Evolutionary conservation across 2,888 invertebrate species (phyloP), one percentile per base, ranked within the genome.

Genomic region (Eilema depressum): DNA sequence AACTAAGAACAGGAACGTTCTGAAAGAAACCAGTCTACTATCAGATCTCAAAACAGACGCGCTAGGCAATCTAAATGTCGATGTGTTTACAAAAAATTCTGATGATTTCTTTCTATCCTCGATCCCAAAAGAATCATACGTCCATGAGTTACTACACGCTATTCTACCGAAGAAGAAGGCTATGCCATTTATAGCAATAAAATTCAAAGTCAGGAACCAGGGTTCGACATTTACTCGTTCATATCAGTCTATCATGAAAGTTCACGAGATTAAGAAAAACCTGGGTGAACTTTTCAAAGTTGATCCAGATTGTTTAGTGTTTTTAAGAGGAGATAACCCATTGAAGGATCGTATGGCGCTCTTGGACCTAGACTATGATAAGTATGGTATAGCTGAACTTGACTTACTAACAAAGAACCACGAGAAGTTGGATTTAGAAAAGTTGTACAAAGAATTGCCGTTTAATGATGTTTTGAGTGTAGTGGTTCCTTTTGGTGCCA

Each of bases 241-340:
- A 0, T 96, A 96, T 77, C 93, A 95, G 69, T 92, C 93, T 0
- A 91, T 92, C 28, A 94, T 96, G 86, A 96, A 94, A 73, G 89
- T 97, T 64, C 93, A 91, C 68, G 96, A 96, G 82, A 93, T 97
- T 60, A 97, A 96, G 86, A 95, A 95, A 79, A 96, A 96, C 80
- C 91, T 97, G 60, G 95, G 93, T 1, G 95, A 95, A 2, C 92
- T 96, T 60, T 96, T 97, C 83, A 93, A 95, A 85, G 91, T 96
- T 1, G 92, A 96, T 23, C 92, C 92, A 0, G 91, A 95, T 20
- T 89, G 94, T 60, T 86, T 97, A 59, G 88, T 94, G 0, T 78
- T 97, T 4, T 88, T 93, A 62, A 93, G 96, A 86, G 88, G 89
- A 63, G 95, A 95, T 5, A 88, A 85, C 17, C 88, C 91, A 3